These are phyloP conservation scores for Phymastichus coffea DNA, from an alignment of 1,140 invertebrate genomes.

Conservation along the genomic window DNA sequence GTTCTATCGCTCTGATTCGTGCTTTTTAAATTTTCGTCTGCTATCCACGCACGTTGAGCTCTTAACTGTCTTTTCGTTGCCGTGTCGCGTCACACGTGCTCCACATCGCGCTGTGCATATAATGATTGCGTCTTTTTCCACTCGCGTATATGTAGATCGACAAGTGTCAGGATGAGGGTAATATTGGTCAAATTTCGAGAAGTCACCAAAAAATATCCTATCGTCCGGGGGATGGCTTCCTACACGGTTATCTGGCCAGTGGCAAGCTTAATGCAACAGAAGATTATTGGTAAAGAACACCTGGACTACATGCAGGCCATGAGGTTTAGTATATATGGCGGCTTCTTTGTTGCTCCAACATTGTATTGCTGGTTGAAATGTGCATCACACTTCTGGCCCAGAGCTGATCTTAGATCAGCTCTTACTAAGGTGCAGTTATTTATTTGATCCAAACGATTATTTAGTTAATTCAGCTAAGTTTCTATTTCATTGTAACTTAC, in stretches of 20 bases:
- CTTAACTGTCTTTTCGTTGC: neutral
- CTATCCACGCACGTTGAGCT: neutral
- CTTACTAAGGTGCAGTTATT: slow-evolving; percentile 64
- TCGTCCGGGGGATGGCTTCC: slow-evolving; percentile 69
- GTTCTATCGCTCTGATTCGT: too few relatives aligned
- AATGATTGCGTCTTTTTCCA: neutral
- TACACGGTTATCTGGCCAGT: slow-evolving; percentile 73
- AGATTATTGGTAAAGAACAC: slow-evolving; percentile 58
- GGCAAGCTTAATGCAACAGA: slow-evolving; percentile 62
- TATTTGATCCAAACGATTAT: neutral
- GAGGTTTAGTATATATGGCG: slow-evolving; percentile 69
- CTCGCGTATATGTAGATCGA: too few relatives aligned
- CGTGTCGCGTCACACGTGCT: too few relatives aligned
- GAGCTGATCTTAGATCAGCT: slow-evolving; percentile 62
- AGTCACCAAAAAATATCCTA: slow-evolving; percentile 55
- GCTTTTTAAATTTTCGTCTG: slow-evolving; percentile 15
- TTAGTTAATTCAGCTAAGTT: neutral
- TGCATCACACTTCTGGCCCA: slow-evolving; percentile 65
- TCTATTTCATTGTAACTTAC: too few relatives aligned
- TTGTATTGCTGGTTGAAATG: slow-evolving; percentile 70
- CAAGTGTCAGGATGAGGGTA: slow-evolving; percentile 39
- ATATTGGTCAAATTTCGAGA: slow-evolving; percentile 50
- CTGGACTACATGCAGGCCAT: slow-evolving; percentile 60
- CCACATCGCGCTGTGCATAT: neutral
- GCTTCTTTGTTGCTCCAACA: slow-evolving; percentile 70